Evolutionary conservation across 1,140 invertebrate species (phyloP).

Genomic region (Tetranychus urticae): DNA sequence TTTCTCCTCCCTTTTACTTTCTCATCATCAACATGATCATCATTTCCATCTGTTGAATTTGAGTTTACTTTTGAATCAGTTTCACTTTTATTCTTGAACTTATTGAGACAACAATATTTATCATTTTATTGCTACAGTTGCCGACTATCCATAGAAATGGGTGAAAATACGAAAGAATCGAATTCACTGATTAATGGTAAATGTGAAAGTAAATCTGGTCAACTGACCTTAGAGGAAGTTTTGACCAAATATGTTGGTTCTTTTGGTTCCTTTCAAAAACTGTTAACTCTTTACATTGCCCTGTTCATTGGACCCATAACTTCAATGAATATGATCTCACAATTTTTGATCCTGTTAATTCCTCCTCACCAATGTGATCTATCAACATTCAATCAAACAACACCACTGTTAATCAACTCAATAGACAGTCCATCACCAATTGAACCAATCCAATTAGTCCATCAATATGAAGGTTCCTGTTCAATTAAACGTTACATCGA

Average conservation of each 20-base stretch:
- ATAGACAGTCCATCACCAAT: not conserved
- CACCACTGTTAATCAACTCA: not conserved
- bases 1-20: no score
- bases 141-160: no score
- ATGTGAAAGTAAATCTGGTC: not conserved
- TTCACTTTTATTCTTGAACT: no score
- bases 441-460: not conserved
- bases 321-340: not conserved
- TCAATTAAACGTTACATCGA: not conserved
- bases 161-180: no score
- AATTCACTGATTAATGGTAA: no score
- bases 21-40: no score
- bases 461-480: not conserved
- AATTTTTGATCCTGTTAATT: not conserved
- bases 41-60: no score
- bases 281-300: not conserved
- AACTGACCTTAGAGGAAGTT: not conserved
- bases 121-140: no score
- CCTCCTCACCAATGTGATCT: not conserved
- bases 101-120: no score
- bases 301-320: not conserved
- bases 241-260: not conserved
- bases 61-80: no score
- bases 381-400: not conserved
- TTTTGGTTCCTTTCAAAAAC: constrained; percentile 1